Evolutionary conservation across 2,888 invertebrate genomes (phyloP).

Genomic region (Drosophila limbata): DNA sequence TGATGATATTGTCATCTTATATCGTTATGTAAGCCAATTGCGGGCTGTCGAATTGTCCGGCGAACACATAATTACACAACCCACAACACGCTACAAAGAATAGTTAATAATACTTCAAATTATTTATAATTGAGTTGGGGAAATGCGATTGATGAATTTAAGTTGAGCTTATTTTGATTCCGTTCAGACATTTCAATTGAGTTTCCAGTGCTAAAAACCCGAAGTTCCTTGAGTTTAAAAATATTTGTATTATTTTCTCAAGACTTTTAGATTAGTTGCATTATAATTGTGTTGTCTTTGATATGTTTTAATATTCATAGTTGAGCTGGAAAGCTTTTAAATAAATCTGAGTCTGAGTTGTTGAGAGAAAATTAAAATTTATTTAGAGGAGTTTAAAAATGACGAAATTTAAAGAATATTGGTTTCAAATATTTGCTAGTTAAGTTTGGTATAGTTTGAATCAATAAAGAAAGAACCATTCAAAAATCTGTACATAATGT

Average conservation of each 20-base stretch:
- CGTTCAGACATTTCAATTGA: neutral
- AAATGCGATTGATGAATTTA: neutral
- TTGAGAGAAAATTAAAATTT: no score
- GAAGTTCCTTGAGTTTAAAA: neutral
- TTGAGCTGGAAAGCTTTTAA: no score
- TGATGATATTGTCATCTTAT: slow-evolving; percentile 24
- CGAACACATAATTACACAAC: slow-evolving; percentile 5
- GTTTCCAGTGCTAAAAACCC: neutral
- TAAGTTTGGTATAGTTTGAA: no score
- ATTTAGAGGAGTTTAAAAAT: no score
- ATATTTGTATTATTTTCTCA: neutral
- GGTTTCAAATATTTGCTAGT: no score
- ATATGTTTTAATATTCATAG: no score
- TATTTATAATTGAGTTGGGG: slow-evolving; percentile 1
- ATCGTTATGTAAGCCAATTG: slow-evolving; percentile 28
- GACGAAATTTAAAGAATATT: no score
- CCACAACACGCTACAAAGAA: neutral
- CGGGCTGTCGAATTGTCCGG: neutral
- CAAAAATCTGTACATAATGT: no score
- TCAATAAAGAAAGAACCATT: no score
- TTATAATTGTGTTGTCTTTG: no score
- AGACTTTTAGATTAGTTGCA: no score
- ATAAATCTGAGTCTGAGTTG: no score
- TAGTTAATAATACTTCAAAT: slow-evolving; percentile 1
- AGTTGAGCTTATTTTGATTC: neutral